A percentile compares a stretch with the other conserved stretches of the same genome.
phyloP scores from a whole-genome alignment of 2,113 vertebrate genomes.

The Lepus timidus region DNA sequence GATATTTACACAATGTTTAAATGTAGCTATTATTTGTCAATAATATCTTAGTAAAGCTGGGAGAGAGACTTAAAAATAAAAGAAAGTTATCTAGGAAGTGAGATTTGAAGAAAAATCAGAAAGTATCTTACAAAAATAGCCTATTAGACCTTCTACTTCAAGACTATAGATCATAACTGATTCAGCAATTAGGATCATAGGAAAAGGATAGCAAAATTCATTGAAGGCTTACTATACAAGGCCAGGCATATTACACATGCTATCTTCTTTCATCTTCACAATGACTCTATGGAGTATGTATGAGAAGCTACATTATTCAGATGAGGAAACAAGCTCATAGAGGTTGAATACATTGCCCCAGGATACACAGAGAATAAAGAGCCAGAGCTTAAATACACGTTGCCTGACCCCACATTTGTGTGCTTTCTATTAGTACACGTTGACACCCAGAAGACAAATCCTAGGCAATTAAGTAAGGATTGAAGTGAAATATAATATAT shows the following conservation, averaged over 20 bases:
- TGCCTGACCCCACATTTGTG: background rate
- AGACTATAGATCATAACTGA: background rate
- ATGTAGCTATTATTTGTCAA: background rate
- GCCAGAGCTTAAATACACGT: slow-evolving; percentile 11
- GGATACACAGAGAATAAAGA: slow-evolving; percentile 17
- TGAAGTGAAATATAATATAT: slow-evolving; percentile 43
- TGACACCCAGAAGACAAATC: background rate
- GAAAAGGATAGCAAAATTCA: background rate
- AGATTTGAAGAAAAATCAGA: slow-evolving; percentile 51
- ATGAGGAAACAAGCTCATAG: slow-evolving; percentile 38
- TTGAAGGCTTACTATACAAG: background rate
- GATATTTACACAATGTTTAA: background rate
- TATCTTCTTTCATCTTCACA: background rate
- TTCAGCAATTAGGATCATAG: background rate
- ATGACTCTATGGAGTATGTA: background rate
- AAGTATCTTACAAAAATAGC: background rate
- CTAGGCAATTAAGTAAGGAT: slow-evolving; percentile 43
- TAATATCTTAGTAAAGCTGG: background rate
- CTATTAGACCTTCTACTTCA: background rate
- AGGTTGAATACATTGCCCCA: slow-evolving; percentile 1
- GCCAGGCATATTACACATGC: background rate
- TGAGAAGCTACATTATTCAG: slow-evolving; percentile 16
- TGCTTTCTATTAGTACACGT: slow-evolving; percentile 32
- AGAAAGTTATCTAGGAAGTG: background rate
- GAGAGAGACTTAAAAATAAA: background rate